Evolutionary conservation across 1,140 invertebrate genomes (phyloP).

Genomic region (Diuraphis noxia): DNA sequence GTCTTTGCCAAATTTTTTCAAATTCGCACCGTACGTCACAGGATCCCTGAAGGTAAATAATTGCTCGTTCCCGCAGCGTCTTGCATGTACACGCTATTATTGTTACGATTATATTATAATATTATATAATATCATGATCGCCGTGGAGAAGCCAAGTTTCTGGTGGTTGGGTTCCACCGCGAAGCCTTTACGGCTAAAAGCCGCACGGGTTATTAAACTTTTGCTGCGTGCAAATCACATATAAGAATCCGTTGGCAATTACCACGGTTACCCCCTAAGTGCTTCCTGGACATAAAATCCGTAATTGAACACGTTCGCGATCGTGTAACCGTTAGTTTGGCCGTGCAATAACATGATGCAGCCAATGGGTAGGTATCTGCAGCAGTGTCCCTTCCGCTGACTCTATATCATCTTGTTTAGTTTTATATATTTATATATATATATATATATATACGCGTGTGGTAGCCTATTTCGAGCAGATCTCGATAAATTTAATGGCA

Average conservation of each 20-base stretch:
- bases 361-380: background rate
- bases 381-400: background rate
- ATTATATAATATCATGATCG: background rate
- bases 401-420: background rate
- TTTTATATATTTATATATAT: background rate
- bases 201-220: constrained; percentile 47
- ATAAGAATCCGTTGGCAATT: constrained; percentile 23
- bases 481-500: background rate
- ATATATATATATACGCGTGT: background rate
- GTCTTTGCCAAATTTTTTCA: constrained; percentile 45
- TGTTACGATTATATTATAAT: background rate
- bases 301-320: constrained; percentile 46
- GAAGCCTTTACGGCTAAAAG: constrained; percentile 6
- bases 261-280: constrained; percentile 28
- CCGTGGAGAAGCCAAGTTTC: background rate
- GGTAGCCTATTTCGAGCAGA: background rate
- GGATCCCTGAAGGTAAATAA: constrained; percentile 50
- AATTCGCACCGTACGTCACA: constrained; percentile 23
- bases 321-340: constrained; percentile 34
- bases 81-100: background rate
- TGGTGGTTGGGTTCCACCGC: too few species aligned
- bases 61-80: too few species aligned
- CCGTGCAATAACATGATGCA: constrained; percentile 2
- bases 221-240: constrained; percentile 12
- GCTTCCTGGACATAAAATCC: constrained; percentile 46